A percentile compares a stretch with the other conserved stretches of the same genome.
phyloP scores from a whole-genome alignment of 2,113 vertebrate genomes.

The Podarcis cretensis region DNA sequence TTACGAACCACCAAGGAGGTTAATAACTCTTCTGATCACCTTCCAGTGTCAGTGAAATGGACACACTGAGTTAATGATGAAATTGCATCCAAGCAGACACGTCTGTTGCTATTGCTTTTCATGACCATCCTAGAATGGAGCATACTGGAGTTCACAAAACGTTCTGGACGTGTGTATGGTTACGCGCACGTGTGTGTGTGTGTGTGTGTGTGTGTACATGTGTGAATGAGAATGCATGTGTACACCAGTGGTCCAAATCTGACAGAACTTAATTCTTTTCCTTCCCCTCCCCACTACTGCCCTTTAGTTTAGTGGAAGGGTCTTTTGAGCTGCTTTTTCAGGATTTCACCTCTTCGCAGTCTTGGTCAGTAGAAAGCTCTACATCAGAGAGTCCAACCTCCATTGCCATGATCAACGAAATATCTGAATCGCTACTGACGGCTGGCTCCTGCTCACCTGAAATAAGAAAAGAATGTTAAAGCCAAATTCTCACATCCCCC shows the following conservation, averaged over 20 bases:
- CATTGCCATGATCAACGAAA: constrained; percentile 87
- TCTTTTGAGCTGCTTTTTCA: constrained; percentile 69
- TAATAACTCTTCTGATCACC: constrained; percentile 43
- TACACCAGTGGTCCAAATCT: constrained; percentile 61
- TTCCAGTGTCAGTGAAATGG: constrained; percentile 54
- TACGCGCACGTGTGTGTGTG: background rate
- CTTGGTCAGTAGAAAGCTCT: constrained; percentile 88
- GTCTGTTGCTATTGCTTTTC: constrained; percentile 81
- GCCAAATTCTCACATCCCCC: fast-evolving
- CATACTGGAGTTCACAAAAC: constrained; percentile 61
- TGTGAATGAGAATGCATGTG: constrained; percentile 30
- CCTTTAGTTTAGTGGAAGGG: constrained; percentile 36
- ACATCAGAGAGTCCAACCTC: constrained; percentile 87
- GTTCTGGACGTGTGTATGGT: constrained; percentile 54
- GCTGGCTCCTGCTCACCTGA: constrained; percentile 90
- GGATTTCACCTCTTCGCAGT: constrained; percentile 87
- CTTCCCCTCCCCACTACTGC: constrained; percentile 52
- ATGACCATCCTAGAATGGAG: constrained; percentile 65
- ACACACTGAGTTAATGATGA: constrained; percentile 51
- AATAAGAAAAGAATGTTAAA: constrained; percentile 40
- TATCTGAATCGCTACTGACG: constrained; percentile 91
- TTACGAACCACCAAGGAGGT: constrained; percentile 60
- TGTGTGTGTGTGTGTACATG: background rate
- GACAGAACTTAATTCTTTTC: constrained; percentile 52
- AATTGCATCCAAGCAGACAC: constrained; percentile 64